Evolutionary conservation across 2,113 vertebrate species (phyloP).

Genomic region (Numenius arquata): DNA sequence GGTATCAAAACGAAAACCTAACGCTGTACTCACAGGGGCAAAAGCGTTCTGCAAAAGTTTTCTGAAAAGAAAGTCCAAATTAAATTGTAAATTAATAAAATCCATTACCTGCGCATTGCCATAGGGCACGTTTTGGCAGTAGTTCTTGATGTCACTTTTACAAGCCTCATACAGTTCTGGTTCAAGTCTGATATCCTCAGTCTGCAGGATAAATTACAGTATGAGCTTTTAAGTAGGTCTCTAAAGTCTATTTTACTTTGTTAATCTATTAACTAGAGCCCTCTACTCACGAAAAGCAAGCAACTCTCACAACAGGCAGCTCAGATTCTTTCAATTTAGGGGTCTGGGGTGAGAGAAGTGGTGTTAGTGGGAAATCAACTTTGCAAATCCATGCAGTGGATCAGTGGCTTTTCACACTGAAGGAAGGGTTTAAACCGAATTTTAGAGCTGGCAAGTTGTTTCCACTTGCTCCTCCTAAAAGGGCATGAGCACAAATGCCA

Average conservation of each 20-base stretch:
- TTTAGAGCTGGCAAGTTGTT: background rate
- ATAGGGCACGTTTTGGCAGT: conserved; percentile 87
- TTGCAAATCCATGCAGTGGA: background rate
- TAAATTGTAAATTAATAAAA: conserved; percentile 8
- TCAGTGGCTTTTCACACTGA: background rate
- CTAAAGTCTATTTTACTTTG: background rate
- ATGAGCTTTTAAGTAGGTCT: background rate
- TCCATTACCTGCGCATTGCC: conserved; percentile 91
- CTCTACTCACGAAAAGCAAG: background rate
- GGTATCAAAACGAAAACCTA: background rate
- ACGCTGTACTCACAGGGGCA: background rate
- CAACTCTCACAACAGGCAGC: background rate
- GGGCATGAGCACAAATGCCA: background rate
- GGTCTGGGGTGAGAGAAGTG: background rate
- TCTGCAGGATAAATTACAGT: conserved; percentile 70
- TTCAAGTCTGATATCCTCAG: conserved; percentile 94
- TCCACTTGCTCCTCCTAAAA: background rate
- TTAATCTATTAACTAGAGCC: background rate
- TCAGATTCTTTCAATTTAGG: background rate
- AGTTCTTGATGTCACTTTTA: conserved; percentile 86
- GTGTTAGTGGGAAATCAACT: background rate
- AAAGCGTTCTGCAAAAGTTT: background rate
- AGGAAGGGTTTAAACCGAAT: background rate
- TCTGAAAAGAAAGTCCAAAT: conserved; percentile 1
- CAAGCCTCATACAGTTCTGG: conserved; percentile 93